Conservation (phyloP, 2,888 invertebrate species). For the Argyra leucocephala region DNA sequence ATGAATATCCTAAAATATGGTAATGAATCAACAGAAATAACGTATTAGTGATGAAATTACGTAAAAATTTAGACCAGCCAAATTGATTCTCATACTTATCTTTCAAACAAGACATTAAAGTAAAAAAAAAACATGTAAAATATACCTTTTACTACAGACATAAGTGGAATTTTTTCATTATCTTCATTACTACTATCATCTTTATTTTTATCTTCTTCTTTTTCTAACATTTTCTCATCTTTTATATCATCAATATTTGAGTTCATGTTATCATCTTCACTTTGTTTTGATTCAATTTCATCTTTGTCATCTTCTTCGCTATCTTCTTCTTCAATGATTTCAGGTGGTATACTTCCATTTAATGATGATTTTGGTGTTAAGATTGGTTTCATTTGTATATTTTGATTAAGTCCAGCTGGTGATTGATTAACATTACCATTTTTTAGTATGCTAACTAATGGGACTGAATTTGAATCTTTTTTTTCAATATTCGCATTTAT, state of each 20-base stretch:
- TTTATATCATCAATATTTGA: no score
- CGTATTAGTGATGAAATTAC: no score
- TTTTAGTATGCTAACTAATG: conserved; percentile 41
- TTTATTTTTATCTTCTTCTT: conserved; percentile 6
- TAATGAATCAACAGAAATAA: no score
- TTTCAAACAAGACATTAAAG: no score
- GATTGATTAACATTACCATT: conserved; percentile 35
- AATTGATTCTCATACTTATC: no score
- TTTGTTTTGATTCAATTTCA: conserved; percentile 17
- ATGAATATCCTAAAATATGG: no score
- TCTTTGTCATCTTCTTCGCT: conserved; percentile 33
- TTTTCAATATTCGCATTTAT: conserved; percentile 37
- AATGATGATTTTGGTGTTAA: conserved; percentile 24
- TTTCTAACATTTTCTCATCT: background rate
- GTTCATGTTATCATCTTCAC: conserved; percentile 10
- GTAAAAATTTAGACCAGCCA: no score
- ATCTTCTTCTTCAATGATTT: conserved; percentile 27
- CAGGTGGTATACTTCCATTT: conserved; percentile 28
- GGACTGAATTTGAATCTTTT: conserved; percentile 33
- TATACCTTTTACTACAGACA: background rate
- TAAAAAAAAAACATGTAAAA: background rate
- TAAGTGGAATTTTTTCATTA: conserved; percentile 13
- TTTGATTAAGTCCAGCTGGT: conserved; percentile 21
- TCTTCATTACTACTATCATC: conserved; percentile 12
- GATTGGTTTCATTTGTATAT: conserved; percentile 24